Evolutionary conservation across 1,140 invertebrate species (phyloP).

Genomic region (Bombus difficillimus): DNA sequence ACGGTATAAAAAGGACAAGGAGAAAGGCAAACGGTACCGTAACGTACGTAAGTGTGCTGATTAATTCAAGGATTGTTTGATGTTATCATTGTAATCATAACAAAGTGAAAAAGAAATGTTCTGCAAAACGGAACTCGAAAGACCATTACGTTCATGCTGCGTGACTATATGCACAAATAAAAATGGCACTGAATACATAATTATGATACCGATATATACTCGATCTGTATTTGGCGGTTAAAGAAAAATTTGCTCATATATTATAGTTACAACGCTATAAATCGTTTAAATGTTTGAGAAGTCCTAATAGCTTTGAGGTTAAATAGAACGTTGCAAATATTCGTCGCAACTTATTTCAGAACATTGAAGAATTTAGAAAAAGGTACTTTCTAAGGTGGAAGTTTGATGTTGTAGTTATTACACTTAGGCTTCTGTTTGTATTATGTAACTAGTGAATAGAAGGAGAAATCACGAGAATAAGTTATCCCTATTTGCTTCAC

Average conservation of each 20-base stretch:
- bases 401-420: neutral
- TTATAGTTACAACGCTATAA: neutral
- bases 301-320: neutral
- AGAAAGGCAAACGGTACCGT: neutral
- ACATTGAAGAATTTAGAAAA: neutral
- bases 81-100: neutral
- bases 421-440: neutral
- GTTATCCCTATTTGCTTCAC: neutral
- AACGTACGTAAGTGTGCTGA: neutral
- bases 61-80: conserved; percentile 11
- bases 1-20: neutral
- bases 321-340: neutral
- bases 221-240: neutral
- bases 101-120: neutral
- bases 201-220: neutral
- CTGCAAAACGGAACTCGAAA: neutral
- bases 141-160: conserved; percentile 14
- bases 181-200: conserved; percentile 14
- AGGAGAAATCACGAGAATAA: neutral
- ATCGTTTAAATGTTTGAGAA: neutral
- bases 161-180: conserved; percentile 20
- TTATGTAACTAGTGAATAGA: neutral
- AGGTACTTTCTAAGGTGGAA: neutral
- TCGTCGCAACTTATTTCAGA: no score
- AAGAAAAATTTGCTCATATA: neutral